phyloP scores from a whole-genome alignment of 2,888 invertebrate genomes.

The Heliconius hortense region DNA sequence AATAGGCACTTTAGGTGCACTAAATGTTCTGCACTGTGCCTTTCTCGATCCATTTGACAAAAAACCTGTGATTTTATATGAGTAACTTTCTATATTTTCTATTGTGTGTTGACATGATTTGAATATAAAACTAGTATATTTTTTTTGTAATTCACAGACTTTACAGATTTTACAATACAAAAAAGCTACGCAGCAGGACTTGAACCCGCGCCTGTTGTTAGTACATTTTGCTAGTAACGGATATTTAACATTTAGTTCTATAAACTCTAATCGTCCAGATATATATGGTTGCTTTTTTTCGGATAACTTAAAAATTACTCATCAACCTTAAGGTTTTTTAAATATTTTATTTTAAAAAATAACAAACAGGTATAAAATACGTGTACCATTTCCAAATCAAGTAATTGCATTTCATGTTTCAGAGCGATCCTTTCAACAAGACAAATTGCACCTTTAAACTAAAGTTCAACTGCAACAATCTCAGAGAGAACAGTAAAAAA shows the following conservation, averaged over 20 bases:
- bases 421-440: constrained; percentile 5
- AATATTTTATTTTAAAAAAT: neutral
- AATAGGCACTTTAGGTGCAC: constrained; percentile 27
- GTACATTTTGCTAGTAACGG: no score
- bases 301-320: neutral
- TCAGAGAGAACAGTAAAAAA: neutral
- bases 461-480: constrained; percentile 4
- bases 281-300: no score
- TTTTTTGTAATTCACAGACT: no score
- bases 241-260: no score
- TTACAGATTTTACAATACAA: no score
- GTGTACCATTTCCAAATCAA: neutral
- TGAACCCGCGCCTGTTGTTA: no score
- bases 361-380: neutral
- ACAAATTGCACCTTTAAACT: constrained; percentile 5
- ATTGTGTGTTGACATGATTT: neutral
- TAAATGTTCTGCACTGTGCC: constrained; percentile 30
- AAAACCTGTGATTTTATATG: constrained; percentile 20
- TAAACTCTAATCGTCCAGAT: no score
- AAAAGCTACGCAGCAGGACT: no score
- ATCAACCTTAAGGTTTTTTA: neutral
- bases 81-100: constrained; percentile 16
- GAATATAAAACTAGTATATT: neutral
- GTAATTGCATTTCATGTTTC: constrained; percentile 3
- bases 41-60: constrained; percentile 31